These are phyloP conservation scores for Leucophora obtusa DNA, from an alignment of 2,888 invertebrate genomes.

Conservation along the genomic window DNA sequence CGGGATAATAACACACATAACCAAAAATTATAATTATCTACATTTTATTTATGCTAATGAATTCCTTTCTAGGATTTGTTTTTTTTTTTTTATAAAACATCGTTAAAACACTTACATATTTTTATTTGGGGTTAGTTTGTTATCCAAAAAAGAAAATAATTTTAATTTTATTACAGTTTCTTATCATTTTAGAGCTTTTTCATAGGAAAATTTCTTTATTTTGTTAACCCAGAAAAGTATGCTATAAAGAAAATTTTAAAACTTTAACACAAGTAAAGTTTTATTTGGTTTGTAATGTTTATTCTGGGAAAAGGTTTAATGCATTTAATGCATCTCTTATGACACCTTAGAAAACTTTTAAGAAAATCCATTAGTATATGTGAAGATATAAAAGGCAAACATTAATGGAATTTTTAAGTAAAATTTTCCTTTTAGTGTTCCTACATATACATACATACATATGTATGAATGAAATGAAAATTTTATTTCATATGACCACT, in stretches of 20 bases:
- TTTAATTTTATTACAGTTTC: slow-evolving; percentile 35
- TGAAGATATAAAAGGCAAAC: neutral
- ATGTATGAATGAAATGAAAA: neutral
- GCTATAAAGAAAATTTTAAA: neutral
- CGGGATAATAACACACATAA: slow-evolving; percentile 27
- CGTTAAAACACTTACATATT: slow-evolving; percentile 18
- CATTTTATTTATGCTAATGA: slow-evolving; percentile 60
- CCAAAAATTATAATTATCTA: slow-evolving; percentile 60
- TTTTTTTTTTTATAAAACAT: slow-evolving; percentile 25
- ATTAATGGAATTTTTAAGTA: slow-evolving; percentile 18
- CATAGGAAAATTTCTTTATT: slow-evolving; percentile 1
- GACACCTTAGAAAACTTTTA: slow-evolving; percentile 8
- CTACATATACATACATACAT: neutral
- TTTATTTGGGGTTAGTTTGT: slow-evolving; percentile 4
- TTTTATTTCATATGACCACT: neutral
- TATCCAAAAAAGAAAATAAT: slow-evolving; percentile 24
- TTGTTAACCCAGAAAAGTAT: slow-evolving; percentile 26
- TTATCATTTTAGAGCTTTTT: slow-evolving; percentile 33
- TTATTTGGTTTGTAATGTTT: slow-evolving; percentile 57
- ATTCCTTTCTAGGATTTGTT: slow-evolving; percentile 49
- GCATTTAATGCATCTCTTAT: slow-evolving; percentile 50
- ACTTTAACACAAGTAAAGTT: slow-evolving; percentile 7
- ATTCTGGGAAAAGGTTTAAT: slow-evolving; percentile 63
- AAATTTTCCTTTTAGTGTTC: slow-evolving; percentile 10
- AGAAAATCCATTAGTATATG: slow-evolving; percentile 33